Percentiles rank a stretch among this genome's conserved stretches.
These are phyloP conservation scores for Pedicia rivosa DNA, from an alignment of 2,888 invertebrate species.

Conservation along the genomic window DNA sequence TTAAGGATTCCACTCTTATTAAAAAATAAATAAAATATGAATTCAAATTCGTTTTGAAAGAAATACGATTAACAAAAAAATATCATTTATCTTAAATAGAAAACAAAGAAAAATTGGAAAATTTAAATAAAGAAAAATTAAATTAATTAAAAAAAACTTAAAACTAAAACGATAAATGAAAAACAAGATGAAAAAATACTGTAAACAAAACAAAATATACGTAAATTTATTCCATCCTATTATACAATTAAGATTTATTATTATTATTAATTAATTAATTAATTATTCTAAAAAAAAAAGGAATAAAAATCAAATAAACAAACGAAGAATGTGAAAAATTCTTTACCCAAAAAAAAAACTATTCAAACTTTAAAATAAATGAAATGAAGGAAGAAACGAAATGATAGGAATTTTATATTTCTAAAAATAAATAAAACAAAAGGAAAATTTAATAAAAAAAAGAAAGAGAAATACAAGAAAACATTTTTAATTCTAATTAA, in stretches of 20 bases:
- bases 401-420: too few species aligned
- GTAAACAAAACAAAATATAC: conserved; percentile 12
- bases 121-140: conserved; percentile 3
- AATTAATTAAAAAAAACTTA: conserved; percentile 4
- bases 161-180: background rate
- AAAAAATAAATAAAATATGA: background rate
- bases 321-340: background rate
- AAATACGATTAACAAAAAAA: background rate
- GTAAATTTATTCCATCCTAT: conserved; percentile 14
- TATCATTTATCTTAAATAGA: background rate
- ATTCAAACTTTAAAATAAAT: background rate
- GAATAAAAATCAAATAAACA: too few species aligned
- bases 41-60: background rate
- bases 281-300: background rate
- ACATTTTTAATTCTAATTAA: too few species aligned
- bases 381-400: background rate
- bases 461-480: too few species aligned
- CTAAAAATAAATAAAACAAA: too few species aligned
- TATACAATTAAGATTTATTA: conserved; percentile 6
- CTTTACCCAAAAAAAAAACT: background rate
- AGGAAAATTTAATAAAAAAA: too few species aligned
- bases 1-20: background rate
- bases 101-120: background rate
- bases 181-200: background rate
- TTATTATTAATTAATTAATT: conserved; percentile 1